Percentiles rank a stretch among this genome's conserved stretches.
These are phyloP conservation scores for Ciconia stormi DNA, from an alignment of 2,113 vertebrate genomes.

Conservation along the genomic window DNA sequence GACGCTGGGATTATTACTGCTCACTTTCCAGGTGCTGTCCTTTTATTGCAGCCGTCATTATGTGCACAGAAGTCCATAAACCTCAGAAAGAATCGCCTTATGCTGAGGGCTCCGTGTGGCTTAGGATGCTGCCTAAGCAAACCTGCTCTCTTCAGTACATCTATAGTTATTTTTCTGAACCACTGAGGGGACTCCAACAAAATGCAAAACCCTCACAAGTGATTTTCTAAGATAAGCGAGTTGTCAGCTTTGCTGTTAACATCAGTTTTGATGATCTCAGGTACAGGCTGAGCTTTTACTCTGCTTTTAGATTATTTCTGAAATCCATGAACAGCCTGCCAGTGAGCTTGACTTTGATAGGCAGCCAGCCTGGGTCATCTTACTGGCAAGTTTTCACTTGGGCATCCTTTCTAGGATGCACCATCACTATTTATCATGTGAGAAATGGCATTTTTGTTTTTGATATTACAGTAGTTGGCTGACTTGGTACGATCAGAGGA, in stretches of 20 bases:
- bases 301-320: neutral
- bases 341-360: neutral
- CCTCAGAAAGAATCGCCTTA: neutral
- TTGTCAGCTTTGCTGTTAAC: constrained; percentile 5
- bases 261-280: neutral
- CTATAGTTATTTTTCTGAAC: neutral
- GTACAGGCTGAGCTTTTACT: neutral
- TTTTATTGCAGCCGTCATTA: neutral
- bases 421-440: neutral
- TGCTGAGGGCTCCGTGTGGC: neutral
- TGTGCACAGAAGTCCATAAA: neutral
- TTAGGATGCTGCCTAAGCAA: neutral
- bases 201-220: neutral
- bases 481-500: neutral
- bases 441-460: neutral
- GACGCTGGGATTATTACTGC: neutral
- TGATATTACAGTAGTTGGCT: neutral
- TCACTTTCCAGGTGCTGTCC: neutral
- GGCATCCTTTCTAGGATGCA: neutral
- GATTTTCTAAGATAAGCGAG: neutral
- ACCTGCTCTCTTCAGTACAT: neutral
- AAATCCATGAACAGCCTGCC: neutral
- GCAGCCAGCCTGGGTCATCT: neutral
- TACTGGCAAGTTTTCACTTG: neutral
- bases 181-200: neutral